These are phyloP conservation scores for Eira barbara DNA, from an alignment of 2,113 vertebrate species.

Conservation along the genomic window DNA sequence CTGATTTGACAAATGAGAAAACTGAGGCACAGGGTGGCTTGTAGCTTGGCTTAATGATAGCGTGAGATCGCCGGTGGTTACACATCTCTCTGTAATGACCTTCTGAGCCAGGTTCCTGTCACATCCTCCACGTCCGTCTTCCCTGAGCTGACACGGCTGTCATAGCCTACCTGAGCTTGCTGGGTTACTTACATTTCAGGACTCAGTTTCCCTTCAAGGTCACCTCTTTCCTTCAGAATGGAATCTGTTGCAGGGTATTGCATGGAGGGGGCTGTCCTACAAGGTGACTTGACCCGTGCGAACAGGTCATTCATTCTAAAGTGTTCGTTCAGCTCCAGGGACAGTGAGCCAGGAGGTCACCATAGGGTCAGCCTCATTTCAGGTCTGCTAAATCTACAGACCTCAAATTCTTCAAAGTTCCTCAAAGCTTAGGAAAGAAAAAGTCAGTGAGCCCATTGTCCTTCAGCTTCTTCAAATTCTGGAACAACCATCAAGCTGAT, in stretches of 20 bases:
- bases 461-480: neutral
- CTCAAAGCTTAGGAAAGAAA: neutral
- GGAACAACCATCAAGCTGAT: neutral
- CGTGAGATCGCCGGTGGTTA: neutral
- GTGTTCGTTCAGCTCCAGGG: neutral
- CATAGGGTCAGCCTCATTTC: neutral
- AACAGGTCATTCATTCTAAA: neutral
- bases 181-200: neutral
- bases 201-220: neutral
- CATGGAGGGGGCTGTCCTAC: neutral
- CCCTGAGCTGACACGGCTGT: rapidly evolving
- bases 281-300: neutral
- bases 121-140: rapidly evolving
- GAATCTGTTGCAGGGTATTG: neutral
- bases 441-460: too few relatives aligned
- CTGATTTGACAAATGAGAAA: neutral
- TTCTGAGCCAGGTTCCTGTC: neutral
- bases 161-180: neutral
- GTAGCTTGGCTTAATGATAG: neutral
- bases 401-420: neutral
- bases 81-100: neutral
- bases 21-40: neutral
- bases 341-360: neutral
- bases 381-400: neutral
- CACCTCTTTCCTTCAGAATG: neutral